Evolutionary conservation across 2,113 vertebrate species (phyloP).

Genomic region (Erinaceus europaeus): DNA sequence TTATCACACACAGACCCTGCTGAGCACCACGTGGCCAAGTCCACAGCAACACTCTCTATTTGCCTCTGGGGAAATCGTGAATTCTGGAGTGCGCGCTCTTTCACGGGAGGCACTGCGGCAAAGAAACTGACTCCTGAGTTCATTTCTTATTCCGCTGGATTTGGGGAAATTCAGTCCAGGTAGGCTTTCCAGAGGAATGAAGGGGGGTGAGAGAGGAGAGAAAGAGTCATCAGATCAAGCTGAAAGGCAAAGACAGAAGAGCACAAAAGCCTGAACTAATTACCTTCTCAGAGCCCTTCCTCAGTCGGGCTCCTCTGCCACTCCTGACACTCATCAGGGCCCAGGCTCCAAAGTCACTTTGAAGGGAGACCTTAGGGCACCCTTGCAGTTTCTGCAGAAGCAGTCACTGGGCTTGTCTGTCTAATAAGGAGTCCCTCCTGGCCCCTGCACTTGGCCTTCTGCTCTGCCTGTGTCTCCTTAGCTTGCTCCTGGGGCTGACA

Average conservation of each 20-base stretch:
- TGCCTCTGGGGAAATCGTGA: background rate
- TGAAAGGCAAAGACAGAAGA: slow-evolving; percentile 21
- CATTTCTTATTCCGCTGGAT: slow-evolving; percentile 39
- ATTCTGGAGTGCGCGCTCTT: background rate
- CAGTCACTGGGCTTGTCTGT: background rate
- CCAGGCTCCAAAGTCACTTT: background rate
- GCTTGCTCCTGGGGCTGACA: background rate
- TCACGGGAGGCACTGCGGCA: background rate
- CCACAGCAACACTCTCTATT: background rate
- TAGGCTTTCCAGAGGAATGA: slow-evolving; percentile 9
- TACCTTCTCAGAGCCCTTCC: background rate
- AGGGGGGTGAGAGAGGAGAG: background rate
- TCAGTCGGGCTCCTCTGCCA: background rate
- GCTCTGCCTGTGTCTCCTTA: background rate
- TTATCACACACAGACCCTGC: background rate
- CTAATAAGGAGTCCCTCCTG: background rate
- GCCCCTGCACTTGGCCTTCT: background rate
- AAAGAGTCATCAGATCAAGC: background rate
- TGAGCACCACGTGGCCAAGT: background rate
- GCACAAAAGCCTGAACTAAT: background rate
- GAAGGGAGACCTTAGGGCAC: background rate
- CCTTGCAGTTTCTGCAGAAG: background rate
- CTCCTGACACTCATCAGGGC: background rate
- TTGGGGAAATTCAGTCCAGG: background rate
- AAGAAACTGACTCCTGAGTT: slow-evolving; percentile 4